phyloP scores from a whole-genome alignment of 2,113 vertebrate species.

The Callaeas wilsoni region DNA sequence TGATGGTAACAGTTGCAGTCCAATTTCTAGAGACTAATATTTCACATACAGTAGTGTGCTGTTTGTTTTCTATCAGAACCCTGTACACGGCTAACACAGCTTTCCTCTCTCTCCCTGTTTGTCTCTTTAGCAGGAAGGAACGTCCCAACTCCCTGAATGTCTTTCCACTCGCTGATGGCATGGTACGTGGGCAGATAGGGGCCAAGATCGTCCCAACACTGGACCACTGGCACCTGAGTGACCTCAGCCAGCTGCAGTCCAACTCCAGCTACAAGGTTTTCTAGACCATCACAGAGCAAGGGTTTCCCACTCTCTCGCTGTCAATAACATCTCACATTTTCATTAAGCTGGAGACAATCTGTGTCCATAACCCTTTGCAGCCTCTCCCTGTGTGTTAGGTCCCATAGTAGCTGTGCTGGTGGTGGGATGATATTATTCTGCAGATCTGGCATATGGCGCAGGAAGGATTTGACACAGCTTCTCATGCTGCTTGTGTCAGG shows the following conservation, averaged over 20 bases:
- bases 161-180: constrained; percentile 88
- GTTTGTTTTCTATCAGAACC: neutral
- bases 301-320: constrained; percentile 11
- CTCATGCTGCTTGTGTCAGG: neutral
- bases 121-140: constrained; percentile 85
- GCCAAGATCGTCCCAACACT: constrained; percentile 84
- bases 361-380: constrained; percentile 61
- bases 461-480: neutral
- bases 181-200: constrained; percentile 95
- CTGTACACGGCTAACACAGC: neutral
- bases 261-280: constrained; percentile 94
- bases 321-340: neutral
- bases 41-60: neutral
- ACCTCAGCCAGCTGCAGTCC: constrained; percentile 88
- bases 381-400: neutral
- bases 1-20: neutral
- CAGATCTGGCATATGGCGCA: neutral
- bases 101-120: neutral
- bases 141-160: constrained; percentile 94
- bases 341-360: constrained; percentile 1
- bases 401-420: neutral
- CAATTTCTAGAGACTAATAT: neutral
- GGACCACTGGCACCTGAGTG: constrained; percentile 94
- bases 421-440: neutral
- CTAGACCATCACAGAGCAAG: constrained; percentile 66